A percentile compares a stretch with the other conserved stretches of the same genome.
phyloP scores from a whole-genome alignment of 2,888 invertebrate genomes.

The Suillia variegata region DNA sequence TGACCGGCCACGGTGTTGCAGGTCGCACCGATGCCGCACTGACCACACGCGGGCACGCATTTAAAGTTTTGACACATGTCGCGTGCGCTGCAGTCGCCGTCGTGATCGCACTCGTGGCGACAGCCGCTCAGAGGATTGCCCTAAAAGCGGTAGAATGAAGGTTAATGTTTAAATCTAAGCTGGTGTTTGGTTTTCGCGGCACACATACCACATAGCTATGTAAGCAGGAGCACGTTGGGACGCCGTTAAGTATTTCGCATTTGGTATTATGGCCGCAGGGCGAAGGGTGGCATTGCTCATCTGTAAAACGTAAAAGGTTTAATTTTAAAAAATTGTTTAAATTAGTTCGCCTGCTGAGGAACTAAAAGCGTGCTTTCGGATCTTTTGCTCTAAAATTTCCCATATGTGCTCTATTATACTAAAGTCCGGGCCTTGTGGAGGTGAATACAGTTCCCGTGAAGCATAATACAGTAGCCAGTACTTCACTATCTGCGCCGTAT shows the following conservation, averaged over 20 bases:
- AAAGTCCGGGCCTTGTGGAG: no score
- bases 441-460: no score
- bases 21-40: conserved; percentile 79
- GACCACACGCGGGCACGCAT: conserved; percentile 77
- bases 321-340: no score
- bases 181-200: neutral
- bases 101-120: conserved; percentile 81
- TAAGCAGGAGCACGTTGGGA: conserved; percentile 79
- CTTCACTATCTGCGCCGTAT: no score
- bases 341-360: no score
- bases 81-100: conserved; percentile 73
- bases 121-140: conserved; percentile 81
- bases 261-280: conserved; percentile 83
- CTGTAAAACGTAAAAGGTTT: conserved; percentile 62
- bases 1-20: conserved; percentile 78
- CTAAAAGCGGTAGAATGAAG: conserved; percentile 43
- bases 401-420: no score
- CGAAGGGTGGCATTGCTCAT: conserved; percentile 81
- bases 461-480: no score
- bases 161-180: neutral
- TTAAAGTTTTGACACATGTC: conserved; percentile 75
- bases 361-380: no score
- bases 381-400: no score
- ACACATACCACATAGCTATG: conserved; percentile 70
- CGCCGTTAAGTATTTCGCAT: conserved; percentile 77